A percentile compares a stretch with the other conserved stretches of the same genome.
Evolutionary conservation across 2,113 vertebrate genomes (phyloP).

Genomic region (Sarotherodon lohbergeri): DNA sequence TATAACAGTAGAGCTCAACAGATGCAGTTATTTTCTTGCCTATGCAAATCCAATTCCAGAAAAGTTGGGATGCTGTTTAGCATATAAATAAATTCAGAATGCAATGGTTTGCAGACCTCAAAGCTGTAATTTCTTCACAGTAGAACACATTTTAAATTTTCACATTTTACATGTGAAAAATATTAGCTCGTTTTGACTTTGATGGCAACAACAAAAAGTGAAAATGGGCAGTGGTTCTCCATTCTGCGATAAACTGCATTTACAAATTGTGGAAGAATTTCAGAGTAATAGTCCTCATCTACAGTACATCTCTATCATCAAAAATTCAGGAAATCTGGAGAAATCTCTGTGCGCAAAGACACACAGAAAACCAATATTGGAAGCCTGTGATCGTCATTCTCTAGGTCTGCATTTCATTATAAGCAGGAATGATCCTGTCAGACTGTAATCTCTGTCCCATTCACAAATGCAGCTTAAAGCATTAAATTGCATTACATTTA

Average conservation of each 20-base stretch:
- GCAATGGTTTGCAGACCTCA: background rate
- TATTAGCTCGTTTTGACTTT: background rate
- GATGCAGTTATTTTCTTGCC: background rate
- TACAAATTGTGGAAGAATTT: background rate
- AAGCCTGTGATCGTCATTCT: accelerated
- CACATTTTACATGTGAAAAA: background rate
- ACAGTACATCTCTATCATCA: background rate
- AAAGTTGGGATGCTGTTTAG: background rate
- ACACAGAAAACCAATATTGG: background rate
- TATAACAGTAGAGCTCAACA: background rate
- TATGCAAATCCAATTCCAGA: background rate
- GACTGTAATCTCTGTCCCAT: background rate
- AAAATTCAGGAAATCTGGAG: background rate
- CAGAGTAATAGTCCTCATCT: background rate
- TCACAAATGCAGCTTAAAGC: background rate
- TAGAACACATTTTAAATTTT: background rate
- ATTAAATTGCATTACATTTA: background rate
- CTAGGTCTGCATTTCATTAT: background rate
- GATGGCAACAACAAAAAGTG: background rate
- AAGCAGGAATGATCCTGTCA: background rate
- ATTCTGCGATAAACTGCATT: background rate
- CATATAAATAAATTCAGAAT: background rate
- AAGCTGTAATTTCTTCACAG: background rate
- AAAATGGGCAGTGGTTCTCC: background rate
- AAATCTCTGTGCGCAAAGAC: background rate